phyloP scores from a whole-genome alignment of 2,888 invertebrate genomes.

The Pecten maximus region DNA sequence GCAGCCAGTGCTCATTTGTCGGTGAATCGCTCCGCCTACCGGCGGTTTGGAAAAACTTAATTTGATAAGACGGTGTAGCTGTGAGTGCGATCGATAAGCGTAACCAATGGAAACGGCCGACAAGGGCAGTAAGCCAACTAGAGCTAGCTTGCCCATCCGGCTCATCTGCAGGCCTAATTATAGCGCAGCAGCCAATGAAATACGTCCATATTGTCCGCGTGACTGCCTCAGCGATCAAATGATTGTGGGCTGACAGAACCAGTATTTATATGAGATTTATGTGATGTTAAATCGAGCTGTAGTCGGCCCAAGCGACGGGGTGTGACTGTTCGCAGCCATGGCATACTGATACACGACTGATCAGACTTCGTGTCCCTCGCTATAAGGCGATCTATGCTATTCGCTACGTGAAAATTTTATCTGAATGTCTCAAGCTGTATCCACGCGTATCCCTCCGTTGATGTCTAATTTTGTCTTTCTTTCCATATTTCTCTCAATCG shows the following conservation, averaged over 20 bases:
- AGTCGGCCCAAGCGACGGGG: not conserved
- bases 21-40: conserved; percentile 16
- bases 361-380: too few species aligned
- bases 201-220: not conserved
- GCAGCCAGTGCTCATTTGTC: conserved; percentile 10
- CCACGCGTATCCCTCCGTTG: too few species aligned
- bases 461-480: too few species aligned
- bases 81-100: not conserved
- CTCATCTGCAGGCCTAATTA: conserved; percentile 10
- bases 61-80: conserved; percentile 2
- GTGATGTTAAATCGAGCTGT: not conserved
- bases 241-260: not conserved
- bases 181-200: not conserved
- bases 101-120: conserved; percentile 33
- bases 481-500: too few species aligned
- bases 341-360: not conserved
- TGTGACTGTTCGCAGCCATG: not conserved
- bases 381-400: too few species aligned
- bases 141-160: not conserved
- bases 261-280: conserved; percentile 13
- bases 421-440: too few species aligned
- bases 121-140: conserved; percentile 4
- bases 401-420: too few species aligned
- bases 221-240: not conserved
- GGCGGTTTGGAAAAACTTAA: not conserved